Evolutionary conservation across 2,797 vertebrate species (phyloP), one percentile per base, ranked within the genome.

Genomic region (Lithobates pipiens): DNA sequence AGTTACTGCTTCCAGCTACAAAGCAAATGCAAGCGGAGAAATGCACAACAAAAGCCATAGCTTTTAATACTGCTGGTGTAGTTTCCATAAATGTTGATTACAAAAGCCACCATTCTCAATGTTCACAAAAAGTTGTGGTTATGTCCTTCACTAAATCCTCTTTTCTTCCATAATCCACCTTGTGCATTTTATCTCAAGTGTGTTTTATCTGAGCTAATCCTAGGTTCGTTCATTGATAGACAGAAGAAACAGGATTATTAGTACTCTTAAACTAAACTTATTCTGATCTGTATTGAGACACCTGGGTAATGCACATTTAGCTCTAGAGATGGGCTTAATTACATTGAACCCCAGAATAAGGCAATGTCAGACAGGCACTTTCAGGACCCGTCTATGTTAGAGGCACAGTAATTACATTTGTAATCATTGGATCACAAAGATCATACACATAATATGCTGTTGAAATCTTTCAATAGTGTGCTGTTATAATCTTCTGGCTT

Each of bases 81-180:
- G 95, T 96, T 96, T 95, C 95, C 96, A 97, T 97, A 97, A 96
- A 97, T 96, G 96, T 96, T 96, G 92, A 96, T 96, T 96, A 95
- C 96, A 96, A 96, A 94, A 94, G 94, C 93, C 88, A 92, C 96
- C 90, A 97, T 98, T 99, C 97, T 98, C 94, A 95, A 89, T 94
- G 94, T 95, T 97, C 96, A 97, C 95, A 95, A 95, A 96, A 97
- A 98, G 96, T 97, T 97, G 96, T 97, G 96, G 96, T 95, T 96
- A 96, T 93, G 96, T 98, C 96, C 98, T 97, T 97, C 96, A 96
- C 96, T 97, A 99, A 99, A 98, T 98, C 98, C 97, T 97, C 98
- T 97, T 98, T 98, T 96, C 96, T 96, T 95, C 94, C 95, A 95
- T 98, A 99, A 99, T 98, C 97, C 97, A 98, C 96, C 96, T 97